Percentiles rank a stretch among this genome's conserved stretches.
Evolutionary conservation across 2,113 vertebrate species (phyloP).

Genomic region (Rhinoptilus africanus): DNA sequence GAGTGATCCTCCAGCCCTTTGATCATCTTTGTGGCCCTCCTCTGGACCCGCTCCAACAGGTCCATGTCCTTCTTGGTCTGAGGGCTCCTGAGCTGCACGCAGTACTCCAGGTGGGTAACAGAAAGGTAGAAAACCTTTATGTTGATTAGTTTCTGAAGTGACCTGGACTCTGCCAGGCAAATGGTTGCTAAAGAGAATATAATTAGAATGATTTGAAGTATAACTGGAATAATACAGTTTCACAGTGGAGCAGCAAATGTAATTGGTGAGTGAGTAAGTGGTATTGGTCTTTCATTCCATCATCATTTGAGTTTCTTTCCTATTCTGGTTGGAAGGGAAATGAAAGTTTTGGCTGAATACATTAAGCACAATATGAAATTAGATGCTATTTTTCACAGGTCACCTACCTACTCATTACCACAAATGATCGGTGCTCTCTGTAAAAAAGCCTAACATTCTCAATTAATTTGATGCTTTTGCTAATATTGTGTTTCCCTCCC

Average conservation of each 20-base stretch:
- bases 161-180: not conserved
- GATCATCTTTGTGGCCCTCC: too few species aligned
- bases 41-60: too few species aligned
- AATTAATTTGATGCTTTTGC: not conserved
- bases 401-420: not conserved
- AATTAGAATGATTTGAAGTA: not conserved
- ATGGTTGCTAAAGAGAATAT: not conserved
- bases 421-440: not conserved
- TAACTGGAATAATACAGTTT: not conserved
- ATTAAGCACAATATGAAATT: not conserved
- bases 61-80: too few species aligned
- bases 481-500: not conserved
- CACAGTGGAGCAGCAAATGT: not conserved
- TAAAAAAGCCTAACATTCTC: not conserved
- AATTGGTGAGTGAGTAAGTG: not conserved
- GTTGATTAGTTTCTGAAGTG: not conserved
- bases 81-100: too few species aligned
- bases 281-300: not conserved
- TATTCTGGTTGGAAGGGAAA: not conserved
- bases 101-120: not conserved
- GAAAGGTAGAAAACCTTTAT: not conserved
- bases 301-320: not conserved
- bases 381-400: not conserved
- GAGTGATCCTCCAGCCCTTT: too few species aligned
- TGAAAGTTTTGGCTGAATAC: not conserved